Conservation (phyloP, 2,113 vertebrate genomes). For the Hiodon alosoides region DNA sequence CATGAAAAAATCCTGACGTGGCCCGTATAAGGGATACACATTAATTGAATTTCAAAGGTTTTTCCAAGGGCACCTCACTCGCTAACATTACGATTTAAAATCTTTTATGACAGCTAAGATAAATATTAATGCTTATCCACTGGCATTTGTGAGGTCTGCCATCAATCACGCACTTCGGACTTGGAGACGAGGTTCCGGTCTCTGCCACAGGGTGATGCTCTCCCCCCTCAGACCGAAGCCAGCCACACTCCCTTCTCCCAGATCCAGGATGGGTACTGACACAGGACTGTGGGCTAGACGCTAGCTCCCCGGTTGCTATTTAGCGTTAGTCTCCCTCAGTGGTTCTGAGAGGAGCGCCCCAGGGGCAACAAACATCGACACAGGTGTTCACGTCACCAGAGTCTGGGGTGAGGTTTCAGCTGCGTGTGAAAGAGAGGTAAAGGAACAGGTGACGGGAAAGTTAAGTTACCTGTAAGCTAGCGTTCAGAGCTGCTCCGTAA, state of each 20-base stretch:
- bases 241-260: background rate
- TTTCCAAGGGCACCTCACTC: slow-evolving; percentile 87
- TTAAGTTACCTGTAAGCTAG: slow-evolving; percentile 74
- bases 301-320: too few species aligned
- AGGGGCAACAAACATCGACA: too few species aligned
- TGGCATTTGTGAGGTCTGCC: slow-evolving; percentile 86
- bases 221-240: slow-evolving; percentile 64
- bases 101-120: slow-evolving; percentile 96
- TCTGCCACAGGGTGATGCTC: slow-evolving; percentile 88
- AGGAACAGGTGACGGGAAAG: background rate
- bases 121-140: slow-evolving; percentile 97
- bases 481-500: slow-evolving; percentile 72
- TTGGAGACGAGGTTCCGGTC: slow-evolving; percentile 65
- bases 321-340: too few species aligned
- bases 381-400: background rate
- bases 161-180: slow-evolving; percentile 79
- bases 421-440: background rate
- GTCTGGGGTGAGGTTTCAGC: background rate
- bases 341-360: too few species aligned
- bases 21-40: too few species aligned
- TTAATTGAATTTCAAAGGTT: slow-evolving; percentile 76
- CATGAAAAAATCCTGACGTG: too few species aligned
- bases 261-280: background rate
- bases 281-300: background rate
- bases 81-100: slow-evolving; percentile 88